Evolutionary conservation across 1,140 invertebrate species (phyloP), one percentile per base, ranked within the genome.

Genomic region (Ditylenchus dipsaci): DNA sequence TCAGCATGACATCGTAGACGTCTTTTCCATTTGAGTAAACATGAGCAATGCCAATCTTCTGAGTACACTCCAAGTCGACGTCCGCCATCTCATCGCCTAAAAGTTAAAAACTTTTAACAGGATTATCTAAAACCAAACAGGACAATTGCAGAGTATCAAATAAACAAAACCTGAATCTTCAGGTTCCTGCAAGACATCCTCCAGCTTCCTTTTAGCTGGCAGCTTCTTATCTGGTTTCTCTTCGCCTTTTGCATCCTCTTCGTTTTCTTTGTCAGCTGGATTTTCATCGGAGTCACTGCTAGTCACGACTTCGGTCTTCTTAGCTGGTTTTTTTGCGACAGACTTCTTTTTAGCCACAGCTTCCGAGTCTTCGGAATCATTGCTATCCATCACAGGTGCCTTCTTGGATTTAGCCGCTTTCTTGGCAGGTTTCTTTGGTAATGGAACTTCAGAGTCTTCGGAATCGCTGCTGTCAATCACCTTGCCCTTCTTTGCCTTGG

Each of bases 1-100:
- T 87, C 1, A 87, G 77, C 84, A 87, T 87, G 59, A 83, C 84
- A 75, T 86, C 84, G 79, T 84, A 87, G 47, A 26, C 75, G 63
- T 83, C 69, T 7, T 72, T 62, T 5, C 26, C 70, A 15, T 72
- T 43, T 23, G 57, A 56, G 30, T 71, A 71, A 13, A 71, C 66
- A 15, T 27, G 63, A 19, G 33, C 66, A 15, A 1, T 69, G 17
- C 1, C 68, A 21, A 43, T 21, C 57, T 62, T 61, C 11, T 71
- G 19, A 23, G 5, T n/a, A 38, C 26, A 42, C 59, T 72, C 65
- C 15, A n/a, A n/a, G 47, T 73, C 56, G 38, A 47, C 57, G 15
- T 38, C 53, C 42, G 53, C 63, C 66, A 63, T 47, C 23, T 29
- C 38, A 29, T 43, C 29, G 15, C 53, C 29, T 19, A 9, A 19